Evolutionary conservation across 2,888 invertebrate species (phyloP), one percentile per base, ranked within the genome.

Genomic region (Dysmachus trigonus): DNA sequence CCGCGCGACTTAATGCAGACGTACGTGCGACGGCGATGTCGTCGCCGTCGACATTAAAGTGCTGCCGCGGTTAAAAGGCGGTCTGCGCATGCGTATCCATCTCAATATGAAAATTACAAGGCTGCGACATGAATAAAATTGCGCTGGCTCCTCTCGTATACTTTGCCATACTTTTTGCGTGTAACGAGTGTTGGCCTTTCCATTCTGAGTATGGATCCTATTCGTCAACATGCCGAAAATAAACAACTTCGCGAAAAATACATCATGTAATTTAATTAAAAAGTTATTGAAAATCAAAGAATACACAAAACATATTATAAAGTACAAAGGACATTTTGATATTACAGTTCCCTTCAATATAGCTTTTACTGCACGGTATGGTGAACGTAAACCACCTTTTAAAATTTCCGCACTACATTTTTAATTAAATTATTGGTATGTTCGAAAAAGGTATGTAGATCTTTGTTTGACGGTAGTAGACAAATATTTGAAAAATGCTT

Each of bases 1-100:
- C 62, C 62, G 62, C 27, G 62, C 62, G 62, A 62, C 62, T 62
- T 62, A 62, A 62, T 41, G 77, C 41, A 35, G 47, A 51, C n/a
- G 38, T 41, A 41, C 47, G 77, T 51, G 79, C 47, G 51, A 79
- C 31, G 35, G n/a, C 73, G 15, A 10, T 30, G 73, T 31, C 62
- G 62, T 27, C 62, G 73, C 47, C 73, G 35, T n/a, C 15, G 81
- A 81, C 81, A 81, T 81, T 81, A 81, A 81, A 81, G 81, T 81
- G 81, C 53, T 81, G 81, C 81, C 81, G 81, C 33, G 30, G 73
- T 31, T 35, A 18, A 35, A 72, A 35, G 62, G 31, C 53, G 62
- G 10, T 13, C 33, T 47, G 31, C 51, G 79, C 81, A 53, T 81
- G 81, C 81, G 81, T 53, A 33, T 81, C 81, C 81, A 81, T 53